phyloP scores from a whole-genome alignment of 2,113 vertebrate species.

The Serilophus lunatus region DNA sequence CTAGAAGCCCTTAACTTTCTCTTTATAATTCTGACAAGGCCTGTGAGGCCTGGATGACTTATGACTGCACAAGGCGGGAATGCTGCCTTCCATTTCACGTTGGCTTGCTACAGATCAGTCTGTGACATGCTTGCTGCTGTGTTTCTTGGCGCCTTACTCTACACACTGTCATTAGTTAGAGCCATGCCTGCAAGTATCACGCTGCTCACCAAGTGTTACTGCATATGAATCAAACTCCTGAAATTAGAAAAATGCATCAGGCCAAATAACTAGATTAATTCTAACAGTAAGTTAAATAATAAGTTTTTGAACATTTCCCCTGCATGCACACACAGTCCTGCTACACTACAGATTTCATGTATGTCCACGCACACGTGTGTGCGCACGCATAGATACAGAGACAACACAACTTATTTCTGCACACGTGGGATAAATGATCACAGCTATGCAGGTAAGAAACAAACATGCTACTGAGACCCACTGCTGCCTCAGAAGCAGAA shows the following conservation, averaged over 20 bases:
- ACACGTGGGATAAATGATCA: neutral
- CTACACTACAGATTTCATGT: neutral
- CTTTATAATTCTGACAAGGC: neutral
- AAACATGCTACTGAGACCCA: neutral
- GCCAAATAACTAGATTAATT: neutral
- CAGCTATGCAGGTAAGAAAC: neutral
- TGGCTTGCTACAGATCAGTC: neutral
- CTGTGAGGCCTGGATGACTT: conserved; percentile 18
- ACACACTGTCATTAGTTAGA: neutral
- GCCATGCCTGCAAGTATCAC: neutral
- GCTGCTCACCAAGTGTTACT: neutral
- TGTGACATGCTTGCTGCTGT: neutral
- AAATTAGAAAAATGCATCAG: neutral
- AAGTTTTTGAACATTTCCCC: neutral
- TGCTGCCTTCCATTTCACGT: neutral
- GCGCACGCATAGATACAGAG: neutral
- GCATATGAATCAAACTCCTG: neutral
- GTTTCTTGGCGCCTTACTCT: neutral
- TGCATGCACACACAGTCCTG: neutral
- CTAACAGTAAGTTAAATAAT: no score
- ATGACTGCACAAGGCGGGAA: neutral
- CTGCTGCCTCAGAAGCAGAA: neutral
- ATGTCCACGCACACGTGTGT: neutral
- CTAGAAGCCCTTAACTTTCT: neutral
- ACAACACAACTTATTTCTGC: neutral